Evolutionary conservation across 2,888 invertebrate species (phyloP).

Genomic region (Malthinus seriepunctatus): DNA sequence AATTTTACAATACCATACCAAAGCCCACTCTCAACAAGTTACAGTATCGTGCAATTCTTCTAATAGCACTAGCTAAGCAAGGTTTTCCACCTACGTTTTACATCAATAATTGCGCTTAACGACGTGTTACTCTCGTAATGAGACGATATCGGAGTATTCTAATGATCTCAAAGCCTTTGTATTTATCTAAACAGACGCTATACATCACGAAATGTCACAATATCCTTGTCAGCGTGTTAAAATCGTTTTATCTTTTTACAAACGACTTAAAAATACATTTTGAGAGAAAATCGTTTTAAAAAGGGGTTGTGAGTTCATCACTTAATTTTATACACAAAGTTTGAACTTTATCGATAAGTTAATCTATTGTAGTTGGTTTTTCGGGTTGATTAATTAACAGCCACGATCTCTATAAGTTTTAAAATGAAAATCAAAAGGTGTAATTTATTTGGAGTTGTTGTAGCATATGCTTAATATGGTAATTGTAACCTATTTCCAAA

Average conservation of each 20-base stretch:
- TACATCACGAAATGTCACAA: conserved; percentile 33
- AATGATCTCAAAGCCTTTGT: conserved; percentile 34
- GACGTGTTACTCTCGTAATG: conserved; percentile 43
- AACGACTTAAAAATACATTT: conserved; percentile 24
- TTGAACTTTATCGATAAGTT: conserved; percentile 19
- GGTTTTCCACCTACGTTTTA: conserved; percentile 39
- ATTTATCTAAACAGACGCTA: conserved; percentile 15
- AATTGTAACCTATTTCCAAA: conserved; percentile 38
- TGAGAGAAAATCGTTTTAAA: conserved; percentile 11
- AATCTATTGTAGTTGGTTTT: conserved; percentile 14
- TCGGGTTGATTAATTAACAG: background rate
- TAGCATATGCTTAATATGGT: conserved; percentile 36
- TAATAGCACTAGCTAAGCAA: conserved; percentile 32
- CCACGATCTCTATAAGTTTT: conserved; percentile 13
- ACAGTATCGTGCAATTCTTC: conserved; percentile 32
- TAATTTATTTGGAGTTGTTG: conserved; percentile 24
- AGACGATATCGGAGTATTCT: conserved; percentile 40
- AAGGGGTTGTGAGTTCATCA: conserved; percentile 24
- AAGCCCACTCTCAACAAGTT: conserved; percentile 23
- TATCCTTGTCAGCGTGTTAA: conserved; percentile 19
- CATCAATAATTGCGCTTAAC: conserved; percentile 46
- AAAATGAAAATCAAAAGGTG: conserved; percentile 24
- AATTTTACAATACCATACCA: conserved; percentile 18
- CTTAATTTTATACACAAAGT: conserved; percentile 23
- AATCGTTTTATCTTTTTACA: conserved; percentile 23